A percentile compares a stretch with the other conserved stretches of the same genome.
Conservation (phyloP, 2,888 invertebrate species). For the Pandemis heparana region DNA sequence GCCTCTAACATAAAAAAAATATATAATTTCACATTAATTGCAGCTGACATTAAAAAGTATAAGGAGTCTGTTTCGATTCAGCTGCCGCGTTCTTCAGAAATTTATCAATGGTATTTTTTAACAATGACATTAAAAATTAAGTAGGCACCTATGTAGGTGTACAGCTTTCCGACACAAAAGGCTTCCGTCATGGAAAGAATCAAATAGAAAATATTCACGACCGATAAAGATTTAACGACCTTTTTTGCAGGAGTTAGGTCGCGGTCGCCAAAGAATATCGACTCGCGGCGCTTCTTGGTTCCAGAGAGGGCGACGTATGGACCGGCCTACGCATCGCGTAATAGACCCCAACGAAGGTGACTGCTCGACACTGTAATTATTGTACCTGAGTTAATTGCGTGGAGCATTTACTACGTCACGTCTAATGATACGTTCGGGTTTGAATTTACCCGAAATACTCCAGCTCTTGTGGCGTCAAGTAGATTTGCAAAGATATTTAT, state of each 20-base stretch:
- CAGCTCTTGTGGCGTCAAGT: not conserved
- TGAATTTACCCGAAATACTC: not conserved
- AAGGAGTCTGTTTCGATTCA: no score
- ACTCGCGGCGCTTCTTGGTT: conserved; percentile 69
- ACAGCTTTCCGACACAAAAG: no score
- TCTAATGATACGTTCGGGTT: not conserved
- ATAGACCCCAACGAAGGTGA: conserved; percentile 78
- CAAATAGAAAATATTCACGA: conserved; percentile 8
- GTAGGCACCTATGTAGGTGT: no score
- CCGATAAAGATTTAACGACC: conserved; percentile 32
- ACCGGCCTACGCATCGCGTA: conserved; percentile 70
- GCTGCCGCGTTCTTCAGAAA: no score
- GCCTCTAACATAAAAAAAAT: no score
- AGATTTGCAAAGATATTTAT: no score
- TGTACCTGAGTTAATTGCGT: not conserved
- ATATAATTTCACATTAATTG: no score
- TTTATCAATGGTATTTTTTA: no score
- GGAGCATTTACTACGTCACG: not conserved
- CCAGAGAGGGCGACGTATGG: conserved; percentile 72
- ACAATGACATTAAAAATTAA: no score
- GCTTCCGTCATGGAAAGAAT: not conserved
- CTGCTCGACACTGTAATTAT: not conserved
- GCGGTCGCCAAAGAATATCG: conserved; percentile 60
- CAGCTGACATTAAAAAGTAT: no score
- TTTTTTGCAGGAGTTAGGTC: conserved; percentile 65